phyloP scores from a whole-genome alignment of 2,113 vertebrate species.

The Peromyscus polionotus region DNA sequence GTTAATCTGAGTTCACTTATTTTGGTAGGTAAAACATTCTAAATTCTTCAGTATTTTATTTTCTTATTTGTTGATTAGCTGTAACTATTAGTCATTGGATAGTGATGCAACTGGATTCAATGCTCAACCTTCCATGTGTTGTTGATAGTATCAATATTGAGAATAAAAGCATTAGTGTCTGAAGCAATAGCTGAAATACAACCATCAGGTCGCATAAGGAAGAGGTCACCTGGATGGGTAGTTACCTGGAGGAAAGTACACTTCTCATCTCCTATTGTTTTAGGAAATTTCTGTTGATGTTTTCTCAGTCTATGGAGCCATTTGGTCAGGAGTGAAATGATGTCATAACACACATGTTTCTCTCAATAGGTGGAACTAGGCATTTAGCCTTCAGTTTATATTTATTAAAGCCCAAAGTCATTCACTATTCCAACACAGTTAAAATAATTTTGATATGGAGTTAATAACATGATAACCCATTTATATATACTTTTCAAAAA shows the following conservation, averaged over 20 bases:
- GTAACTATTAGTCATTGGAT: background rate
- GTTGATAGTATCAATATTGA: background rate
- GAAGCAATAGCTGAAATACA: background rate
- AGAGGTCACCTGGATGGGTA: background rate
- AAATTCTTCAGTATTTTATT: background rate
- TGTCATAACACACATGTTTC: background rate
- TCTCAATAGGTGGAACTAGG: fast-evolving
- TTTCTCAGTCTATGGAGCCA: background rate
- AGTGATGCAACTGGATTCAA: fast-evolving
- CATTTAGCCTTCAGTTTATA: background rate
- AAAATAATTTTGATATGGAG: background rate
- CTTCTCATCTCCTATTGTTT: background rate
- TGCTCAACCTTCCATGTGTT: background rate
- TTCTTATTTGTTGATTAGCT: background rate
- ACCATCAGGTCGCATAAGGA: background rate
- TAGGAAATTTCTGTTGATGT: background rate
- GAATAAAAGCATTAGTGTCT: background rate
- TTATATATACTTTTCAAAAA: background rate
- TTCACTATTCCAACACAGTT: background rate
- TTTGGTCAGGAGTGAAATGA: background rate
- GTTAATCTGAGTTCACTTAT: background rate
- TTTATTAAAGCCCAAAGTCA: background rate
- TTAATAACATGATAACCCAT: background rate
- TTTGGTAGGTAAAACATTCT: background rate
- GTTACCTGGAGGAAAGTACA: background rate